Conservation (phyloP, 1,140 invertebrate species). For the Pachypsylla venusta region DNA sequence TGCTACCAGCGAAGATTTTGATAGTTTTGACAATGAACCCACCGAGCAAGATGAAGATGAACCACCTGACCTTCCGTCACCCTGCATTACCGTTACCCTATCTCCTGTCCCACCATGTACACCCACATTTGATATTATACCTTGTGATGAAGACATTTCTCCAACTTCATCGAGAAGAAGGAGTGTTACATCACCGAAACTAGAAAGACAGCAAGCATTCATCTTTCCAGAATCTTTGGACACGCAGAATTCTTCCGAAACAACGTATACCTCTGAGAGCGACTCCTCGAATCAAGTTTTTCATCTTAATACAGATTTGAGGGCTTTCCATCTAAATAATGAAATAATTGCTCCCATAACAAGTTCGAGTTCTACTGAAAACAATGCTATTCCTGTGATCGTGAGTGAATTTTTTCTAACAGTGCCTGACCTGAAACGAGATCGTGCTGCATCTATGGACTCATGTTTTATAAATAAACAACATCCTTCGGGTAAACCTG, state of each 20-base stretch:
- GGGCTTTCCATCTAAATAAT: constrained; percentile 21
- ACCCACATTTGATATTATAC: background rate
- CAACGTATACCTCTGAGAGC: constrained; percentile 28
- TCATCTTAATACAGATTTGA: background rate
- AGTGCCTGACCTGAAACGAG: constrained; percentile 63
- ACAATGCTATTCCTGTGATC: constrained; percentile 26
- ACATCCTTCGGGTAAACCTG: constrained; percentile 44
- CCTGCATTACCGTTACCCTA: constrained; percentile 49
- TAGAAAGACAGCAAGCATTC: constrained; percentile 63
- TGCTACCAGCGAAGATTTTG: constrained; percentile 35
- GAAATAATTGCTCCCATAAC: background rate
- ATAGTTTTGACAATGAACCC: constrained; percentile 37
- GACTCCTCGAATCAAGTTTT: constrained; percentile 4
- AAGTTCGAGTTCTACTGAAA: constrained; percentile 17
- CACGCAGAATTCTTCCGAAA: constrained; percentile 25
- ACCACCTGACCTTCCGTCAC: constrained; percentile 27
- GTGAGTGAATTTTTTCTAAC: constrained; percentile 60
- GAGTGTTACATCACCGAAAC: constrained; percentile 36
- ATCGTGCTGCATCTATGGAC: constrained; percentile 68
- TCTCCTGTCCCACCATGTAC: constrained; percentile 24
- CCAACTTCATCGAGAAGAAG: constrained; percentile 37
- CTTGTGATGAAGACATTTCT: constrained; percentile 18
- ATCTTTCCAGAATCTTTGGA: constrained; percentile 40
- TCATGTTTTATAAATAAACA: constrained; percentile 61
- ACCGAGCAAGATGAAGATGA: constrained; percentile 25